Base-by-base conservation (phyloP, 1,140 invertebrate species). In the Venustaconcha ellipsiformis region DNA sequence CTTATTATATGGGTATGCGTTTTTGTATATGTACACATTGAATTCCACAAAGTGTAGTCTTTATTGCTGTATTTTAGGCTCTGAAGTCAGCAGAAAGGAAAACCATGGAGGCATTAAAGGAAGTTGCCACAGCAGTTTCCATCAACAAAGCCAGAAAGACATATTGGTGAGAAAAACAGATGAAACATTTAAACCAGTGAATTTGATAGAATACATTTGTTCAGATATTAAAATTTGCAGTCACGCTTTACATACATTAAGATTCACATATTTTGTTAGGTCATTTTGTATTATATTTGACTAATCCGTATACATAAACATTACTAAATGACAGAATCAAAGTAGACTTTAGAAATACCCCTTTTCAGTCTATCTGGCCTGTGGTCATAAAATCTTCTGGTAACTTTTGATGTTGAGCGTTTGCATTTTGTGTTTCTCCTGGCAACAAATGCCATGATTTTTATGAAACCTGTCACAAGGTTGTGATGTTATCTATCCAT, bases 81-180 rank as follows among this genome's bases (percentile, higher is more conserved):
- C 91, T 99, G 1, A 99, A 99, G 91, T 98, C 95, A 37, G 97
- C 98, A 0, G 96, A 99, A 85, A 94, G 94, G 80, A 99, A 98
- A 89, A 98, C 97, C 0, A 96, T 97, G 87, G 94, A 98, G 90
- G 95, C 95, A 0, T 90, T 99, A 15, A 99, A 99, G 89, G 96
- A 99, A 89, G 95, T 97, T 0, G 84, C 89, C 65, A 87, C 76
- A 78, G 88, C 87, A 76, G 94, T 96, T 83, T 94, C 95, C 6
- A 97, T 99, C 77, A 96, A 94, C 79, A 99, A 99, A 91, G 94
- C 95, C 17, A 92, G 97, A 66, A 98, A 98, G 90, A 94, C 89
- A 2, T 90, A 90, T 77, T 92, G 91, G 92, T 90, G 80, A 78
- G 76, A 70, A 11, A 63, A n/a, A 15, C 14, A 65, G 13, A 70